phyloP scores from a whole-genome alignment of 2,113 vertebrate genomes.

The Grus americana region DNA sequence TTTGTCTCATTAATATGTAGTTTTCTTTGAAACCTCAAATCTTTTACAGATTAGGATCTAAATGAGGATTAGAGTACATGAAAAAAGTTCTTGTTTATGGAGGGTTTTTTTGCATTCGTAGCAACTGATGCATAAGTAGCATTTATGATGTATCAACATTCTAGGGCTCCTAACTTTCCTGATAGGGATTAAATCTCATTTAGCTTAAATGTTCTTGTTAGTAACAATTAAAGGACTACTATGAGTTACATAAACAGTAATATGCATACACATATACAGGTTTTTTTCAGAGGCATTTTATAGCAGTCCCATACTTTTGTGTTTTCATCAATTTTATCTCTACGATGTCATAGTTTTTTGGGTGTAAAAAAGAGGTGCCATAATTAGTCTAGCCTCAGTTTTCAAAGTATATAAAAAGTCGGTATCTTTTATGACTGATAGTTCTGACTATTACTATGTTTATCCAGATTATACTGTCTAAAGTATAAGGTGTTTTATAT shows the following conservation, averaged over 20 bases:
- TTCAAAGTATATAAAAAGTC: background rate
- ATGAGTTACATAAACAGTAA: background rate
- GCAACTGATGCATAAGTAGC: background rate
- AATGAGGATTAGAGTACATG: background rate
- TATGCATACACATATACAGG: fast-evolving
- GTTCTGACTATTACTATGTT: background rate
- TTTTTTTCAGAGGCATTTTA: background rate
- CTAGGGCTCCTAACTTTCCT: background rate
- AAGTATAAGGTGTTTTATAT: background rate
- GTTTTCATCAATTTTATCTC: background rate
- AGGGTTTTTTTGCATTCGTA: background rate
- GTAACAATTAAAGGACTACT: background rate
- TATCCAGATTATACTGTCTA: background rate
- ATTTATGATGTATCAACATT: background rate
- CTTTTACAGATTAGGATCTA: background rate
- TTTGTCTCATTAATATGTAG: background rate
- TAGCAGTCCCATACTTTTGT: background rate
- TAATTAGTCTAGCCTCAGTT: background rate
- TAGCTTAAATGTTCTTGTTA: background rate
- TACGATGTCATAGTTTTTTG: background rate
- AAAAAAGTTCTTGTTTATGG: background rate
- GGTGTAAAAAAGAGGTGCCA: background rate
- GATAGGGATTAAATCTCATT: background rate
- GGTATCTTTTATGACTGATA: background rate
- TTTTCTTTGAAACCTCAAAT: background rate